Conservation (phyloP, 2,797 vertebrate species). For the Enteromius thamalakanensis region DNA sequence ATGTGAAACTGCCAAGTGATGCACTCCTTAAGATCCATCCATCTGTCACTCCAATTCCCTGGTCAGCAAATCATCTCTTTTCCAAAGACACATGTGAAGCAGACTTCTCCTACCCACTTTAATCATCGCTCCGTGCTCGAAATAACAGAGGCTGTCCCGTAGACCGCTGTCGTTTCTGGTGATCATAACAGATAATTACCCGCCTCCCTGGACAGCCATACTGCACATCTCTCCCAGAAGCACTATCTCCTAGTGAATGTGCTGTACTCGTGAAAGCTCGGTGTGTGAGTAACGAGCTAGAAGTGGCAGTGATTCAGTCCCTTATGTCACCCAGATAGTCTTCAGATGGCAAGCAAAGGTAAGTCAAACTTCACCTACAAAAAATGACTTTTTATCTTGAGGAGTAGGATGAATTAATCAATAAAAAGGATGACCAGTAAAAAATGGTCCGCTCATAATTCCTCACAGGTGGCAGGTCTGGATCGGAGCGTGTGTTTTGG, state of each 20-base stretch:
- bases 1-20: conserved; percentile 66
- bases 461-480: conserved; percentile 65
- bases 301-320: conserved; percentile 73
- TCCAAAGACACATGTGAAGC: conserved; percentile 75
- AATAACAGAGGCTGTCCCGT: conserved; percentile 79
- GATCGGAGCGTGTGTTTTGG: conserved; percentile 54
- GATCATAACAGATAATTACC: conserved; percentile 84
- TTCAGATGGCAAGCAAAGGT: conserved; percentile 72
- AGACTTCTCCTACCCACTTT: conserved; percentile 60
- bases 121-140: conserved; percentile 73
- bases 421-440: conserved; percentile 67
- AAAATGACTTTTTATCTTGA: conserved; percentile 59
- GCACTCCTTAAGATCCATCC: conserved; percentile 71
- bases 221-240: conserved; percentile 69
- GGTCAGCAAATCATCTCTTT: conserved; percentile 62
- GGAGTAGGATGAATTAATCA: conserved; percentile 75
- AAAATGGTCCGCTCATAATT: conserved; percentile 67
- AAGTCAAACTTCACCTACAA: conserved; percentile 72
- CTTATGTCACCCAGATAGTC: conserved; percentile 67
- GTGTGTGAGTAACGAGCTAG: conserved; percentile 76
- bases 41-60: conserved; percentile 71
- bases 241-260: conserved; percentile 70
- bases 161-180: conserved; percentile 75
- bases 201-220: conserved; percentile 69
- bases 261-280: conserved; percentile 71